These are phyloP conservation scores for Ctenochaetus hawaiiensis DNA, from an alignment of 2,797 vertebrate species.

Conservation along the genomic window DNA sequence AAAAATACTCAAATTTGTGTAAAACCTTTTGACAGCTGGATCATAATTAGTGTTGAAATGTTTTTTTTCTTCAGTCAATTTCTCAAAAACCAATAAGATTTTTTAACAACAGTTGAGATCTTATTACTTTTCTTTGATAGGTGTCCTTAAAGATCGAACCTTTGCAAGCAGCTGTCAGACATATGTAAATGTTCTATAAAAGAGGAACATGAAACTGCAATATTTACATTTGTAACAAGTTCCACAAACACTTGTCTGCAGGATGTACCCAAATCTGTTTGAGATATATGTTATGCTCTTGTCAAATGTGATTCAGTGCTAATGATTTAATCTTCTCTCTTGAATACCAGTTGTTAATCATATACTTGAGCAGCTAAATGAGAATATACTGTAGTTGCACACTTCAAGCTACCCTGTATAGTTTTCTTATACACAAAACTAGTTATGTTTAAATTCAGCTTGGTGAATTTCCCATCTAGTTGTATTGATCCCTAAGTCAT, in stretches of 20 bases:
- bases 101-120: background rate
- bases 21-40: background rate
- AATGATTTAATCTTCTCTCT: background rate
- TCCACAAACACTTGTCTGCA: no score
- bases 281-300: background rate
- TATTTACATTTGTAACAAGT: background rate
- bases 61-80: background rate
- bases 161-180: background rate
- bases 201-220: background rate
- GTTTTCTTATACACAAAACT: background rate
- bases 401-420: background rate
- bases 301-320: background rate
- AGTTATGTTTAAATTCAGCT: background rate
- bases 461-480: background rate
- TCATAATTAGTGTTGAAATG: background rate
- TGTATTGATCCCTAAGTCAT: no score
- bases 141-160: background rate
- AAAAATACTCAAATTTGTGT: background rate
- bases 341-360: background rate
- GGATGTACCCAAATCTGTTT: background rate
- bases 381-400: background rate
- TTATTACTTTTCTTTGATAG: background rate
- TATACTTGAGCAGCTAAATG: background rate
- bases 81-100: background rate
- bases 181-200: background rate